Conservation (phyloP, 2,888 invertebrate genomes). For the Lithophane socia region DNA sequence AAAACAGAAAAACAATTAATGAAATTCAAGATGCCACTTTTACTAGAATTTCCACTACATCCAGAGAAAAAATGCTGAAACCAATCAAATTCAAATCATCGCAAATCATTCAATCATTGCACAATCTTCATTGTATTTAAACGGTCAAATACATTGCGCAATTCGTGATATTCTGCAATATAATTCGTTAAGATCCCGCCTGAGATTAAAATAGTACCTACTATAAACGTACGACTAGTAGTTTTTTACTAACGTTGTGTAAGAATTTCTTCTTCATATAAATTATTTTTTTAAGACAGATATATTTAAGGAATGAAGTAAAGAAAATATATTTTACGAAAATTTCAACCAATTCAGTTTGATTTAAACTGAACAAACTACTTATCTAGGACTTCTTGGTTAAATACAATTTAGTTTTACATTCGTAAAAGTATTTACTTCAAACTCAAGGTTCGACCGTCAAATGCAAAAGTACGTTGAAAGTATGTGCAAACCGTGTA, state of each 20-base stretch:
- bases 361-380: neutral
- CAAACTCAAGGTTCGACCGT: neutral
- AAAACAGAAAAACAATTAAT: neutral
- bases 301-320: neutral
- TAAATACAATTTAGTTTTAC: neutral
- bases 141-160: too few relatives aligned
- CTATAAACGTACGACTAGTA: neutral
- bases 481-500: slow-evolving; percentile 24
- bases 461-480: slow-evolving; percentile 8
- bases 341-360: neutral
- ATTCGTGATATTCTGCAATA: too few relatives aligned
- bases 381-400: too few relatives aligned
- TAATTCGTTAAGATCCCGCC: too few relatives aligned
- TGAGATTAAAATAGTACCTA: neutral
- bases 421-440: slow-evolving; percentile 43
- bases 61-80: too few relatives aligned
- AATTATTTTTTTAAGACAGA: neutral
- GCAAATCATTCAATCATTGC: too few relatives aligned
- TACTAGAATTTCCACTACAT: too few relatives aligned
- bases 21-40: neutral
- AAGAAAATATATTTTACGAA: neutral
- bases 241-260: neutral
- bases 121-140: too few relatives aligned
- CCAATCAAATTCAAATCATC: too few relatives aligned
- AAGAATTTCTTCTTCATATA: neutral